These are phyloP conservation scores for Aradophagus sp. DNA, from an alignment of 1,140 invertebrate genomes.

Conservation along the genomic window DNA sequence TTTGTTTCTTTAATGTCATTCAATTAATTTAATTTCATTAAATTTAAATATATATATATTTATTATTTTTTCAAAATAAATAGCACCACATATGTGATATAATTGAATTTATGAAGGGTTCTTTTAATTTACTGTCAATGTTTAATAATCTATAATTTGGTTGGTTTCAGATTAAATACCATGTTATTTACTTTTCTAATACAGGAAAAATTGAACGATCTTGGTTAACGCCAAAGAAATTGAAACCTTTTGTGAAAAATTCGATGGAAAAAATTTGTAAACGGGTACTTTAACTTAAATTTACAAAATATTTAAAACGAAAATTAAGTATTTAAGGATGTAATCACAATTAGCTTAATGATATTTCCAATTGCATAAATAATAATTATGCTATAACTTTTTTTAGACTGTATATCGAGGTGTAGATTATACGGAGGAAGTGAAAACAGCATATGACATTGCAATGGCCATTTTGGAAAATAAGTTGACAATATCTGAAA, in stretches of 20 bases:
- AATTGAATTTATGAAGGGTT: not conserved
- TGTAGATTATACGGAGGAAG: slow-evolving; percentile 18
- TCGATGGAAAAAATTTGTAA: slow-evolving; percentile 59
- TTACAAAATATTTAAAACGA: not conserved
- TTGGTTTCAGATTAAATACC: slow-evolving; percentile 77
- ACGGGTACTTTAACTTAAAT: slow-evolving; percentile 22
- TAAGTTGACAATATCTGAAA: slow-evolving; percentile 29
- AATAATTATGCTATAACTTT: slow-evolving; percentile 1
- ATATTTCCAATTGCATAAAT: not conserved
- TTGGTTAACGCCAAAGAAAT: slow-evolving; percentile 73
- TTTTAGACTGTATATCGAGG: slow-evolving; percentile 38
- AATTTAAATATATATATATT: slow-evolving; percentile 12
- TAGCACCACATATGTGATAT: not conserved
- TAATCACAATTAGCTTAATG: not conserved
- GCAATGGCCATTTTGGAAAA: slow-evolving; percentile 25
- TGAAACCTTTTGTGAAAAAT: slow-evolving; percentile 69
- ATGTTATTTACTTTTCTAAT: slow-evolving; percentile 79
- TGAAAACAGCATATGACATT: slow-evolving; percentile 31
- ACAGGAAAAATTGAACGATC: slow-evolving; percentile 71
- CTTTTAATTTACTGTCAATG: too few relatives aligned
- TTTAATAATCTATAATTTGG: too few relatives aligned
- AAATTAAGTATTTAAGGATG: not conserved
- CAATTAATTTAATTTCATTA: slow-evolving; percentile 38
- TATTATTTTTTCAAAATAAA: slow-evolving; percentile 14
- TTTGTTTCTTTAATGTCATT: too few relatives aligned